Evolutionary conservation across 2,888 invertebrate species (phyloP), one percentile per base, ranked within the genome.

Genomic region (Torymus aiolomorphi): DNA sequence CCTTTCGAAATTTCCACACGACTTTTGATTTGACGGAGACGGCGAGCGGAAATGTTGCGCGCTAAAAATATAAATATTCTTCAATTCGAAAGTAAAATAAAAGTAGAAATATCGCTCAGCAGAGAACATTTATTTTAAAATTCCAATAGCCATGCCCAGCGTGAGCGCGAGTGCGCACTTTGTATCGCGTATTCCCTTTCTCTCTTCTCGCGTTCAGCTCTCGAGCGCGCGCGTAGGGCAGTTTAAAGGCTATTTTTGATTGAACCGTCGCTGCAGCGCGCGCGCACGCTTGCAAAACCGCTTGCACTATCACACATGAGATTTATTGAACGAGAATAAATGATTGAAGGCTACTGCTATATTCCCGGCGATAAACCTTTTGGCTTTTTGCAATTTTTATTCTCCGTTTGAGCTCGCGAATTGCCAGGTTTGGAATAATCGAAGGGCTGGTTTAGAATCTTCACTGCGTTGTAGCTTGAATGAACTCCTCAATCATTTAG

Each of bases 321-420:
- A 74, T 74, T 74, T 74, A 74, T 74, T 74, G 74, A n/a, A 18
- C 16, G 63, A 73, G 49, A 73, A 65, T 73, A 73, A 65, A 63
- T 54, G 56, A 73, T 65, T 42, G 72, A 65, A 65, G 42, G 56
- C 65, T 63, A 49, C 11, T 8, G 42, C 42, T 42, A 10, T 31
- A 31, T 42, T 42, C 42, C 42, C 42, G 42, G 18, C n/a, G 13
- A 16, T 65, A 56, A 56, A 73, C 16, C 62, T 56, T 56, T 62
- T 42, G 49, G n/a, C 42, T 42, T 42, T 42, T 8, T 42, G 69
- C 16, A 56, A 13, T 56, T 69, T 18, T 31, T 13, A 31, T 42
- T 69, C n/a, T 51, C 49, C 16, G 20, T 20, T 12, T 66, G 20
- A 13, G 14, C 12, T 20, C 18, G 5, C 12, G 3, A 10, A 54